Conservation (phyloP, 2,113 vertebrate genomes). For the Oreochromis spilurus region DNA sequence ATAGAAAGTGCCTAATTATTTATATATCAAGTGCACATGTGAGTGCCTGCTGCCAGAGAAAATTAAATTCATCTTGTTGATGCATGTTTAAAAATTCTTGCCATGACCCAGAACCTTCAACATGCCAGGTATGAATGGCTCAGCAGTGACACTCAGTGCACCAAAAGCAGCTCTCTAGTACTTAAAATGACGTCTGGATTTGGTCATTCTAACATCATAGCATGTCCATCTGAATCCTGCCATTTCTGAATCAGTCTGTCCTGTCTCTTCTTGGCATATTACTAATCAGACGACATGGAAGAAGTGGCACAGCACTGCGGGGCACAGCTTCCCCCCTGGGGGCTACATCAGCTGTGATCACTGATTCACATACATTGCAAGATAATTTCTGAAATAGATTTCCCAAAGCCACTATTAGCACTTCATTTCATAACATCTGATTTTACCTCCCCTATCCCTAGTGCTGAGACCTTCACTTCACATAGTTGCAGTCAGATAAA, state of each 20-base stretch:
- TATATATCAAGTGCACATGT: neutral
- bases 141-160: neutral
- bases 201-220: neutral
- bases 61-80: neutral
- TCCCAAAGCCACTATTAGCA: neutral
- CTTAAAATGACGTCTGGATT: neutral
- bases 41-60: neutral
- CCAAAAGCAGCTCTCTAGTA: neutral
- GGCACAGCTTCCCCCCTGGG: neutral
- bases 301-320: neutral
- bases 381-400: neutral
- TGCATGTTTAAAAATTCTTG: constrained; percentile 3
- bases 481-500: neutral
- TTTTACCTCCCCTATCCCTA: neutral
- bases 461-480: neutral
- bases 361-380: neutral
- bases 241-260: neutral
- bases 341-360: neutral
- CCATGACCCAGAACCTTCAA: constrained; percentile 12
- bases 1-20: neutral
- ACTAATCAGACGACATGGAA: neutral
- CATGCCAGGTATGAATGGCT: neutral
- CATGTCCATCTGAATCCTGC: neutral
- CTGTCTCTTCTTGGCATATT: neutral
- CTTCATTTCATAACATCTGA: neutral